Base-by-base conservation (phyloP, 2,113 vertebrate genomes). In the Cyprinus carpio region DNA sequence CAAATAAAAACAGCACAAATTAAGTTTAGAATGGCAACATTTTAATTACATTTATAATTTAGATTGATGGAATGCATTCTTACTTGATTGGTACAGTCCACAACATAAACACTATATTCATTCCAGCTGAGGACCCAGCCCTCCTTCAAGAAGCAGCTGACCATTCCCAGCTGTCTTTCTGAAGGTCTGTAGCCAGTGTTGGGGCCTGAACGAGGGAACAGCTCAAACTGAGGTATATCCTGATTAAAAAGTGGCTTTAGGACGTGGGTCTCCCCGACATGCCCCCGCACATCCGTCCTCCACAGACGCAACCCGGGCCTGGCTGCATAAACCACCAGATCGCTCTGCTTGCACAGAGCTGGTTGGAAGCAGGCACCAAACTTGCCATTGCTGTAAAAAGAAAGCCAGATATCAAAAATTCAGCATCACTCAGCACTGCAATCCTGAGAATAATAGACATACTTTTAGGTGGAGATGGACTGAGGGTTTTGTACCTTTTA, bases 51-150 rank as follows among this genome's bases (percentile, higher is more conserved):
- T 37, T 34, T 81, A n/a, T 29, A 8, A 60, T 31, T 46, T 58
- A 62, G 60, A 80, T n/a, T 13, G 2, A 69, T 20, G 16, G 13
- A 23, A 8, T 69, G 9, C 62, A 58, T 67, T 31, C 16, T 49
- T 86, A 97, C 96, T 96, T 97, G 96, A 88, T 95, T 97, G 60
- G 96, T 8, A 25, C 93, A 96, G 91, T 99, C 98, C 1, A 99
- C 86, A 27, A 99, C 93, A 85, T 98, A 98, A 87, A 99, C 91
- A 77, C 97, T 98, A 87, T 99, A 97, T 84, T 99, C 97, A 0
- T 99, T 99, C 98, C 98, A 99, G 90, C 96, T 98, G 86, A 99
- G 89, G 81, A 99, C 95, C 97, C 97, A 99, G 84, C 96, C 97
- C 13, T 98, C 96, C 85, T 88, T 94, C 43, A 95, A 94, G 90